Conservation (phyloP, 2,888 invertebrate genomes). For the Macrosiphum euphorbiae region DNA sequence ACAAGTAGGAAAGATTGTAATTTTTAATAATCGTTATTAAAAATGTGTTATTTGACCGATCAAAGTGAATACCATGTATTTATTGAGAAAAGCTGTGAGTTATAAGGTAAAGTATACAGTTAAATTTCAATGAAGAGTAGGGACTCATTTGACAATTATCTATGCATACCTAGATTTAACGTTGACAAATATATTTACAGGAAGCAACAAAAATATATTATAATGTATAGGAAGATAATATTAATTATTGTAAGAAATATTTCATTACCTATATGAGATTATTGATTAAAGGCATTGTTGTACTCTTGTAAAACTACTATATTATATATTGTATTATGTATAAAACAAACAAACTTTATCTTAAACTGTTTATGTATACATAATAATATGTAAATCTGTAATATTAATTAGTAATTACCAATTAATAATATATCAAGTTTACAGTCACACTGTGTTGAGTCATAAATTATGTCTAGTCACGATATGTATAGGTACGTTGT, state of each 20-base stretch:
- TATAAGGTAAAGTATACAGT: not conserved
- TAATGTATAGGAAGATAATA: not conserved
- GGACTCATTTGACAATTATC: not conserved
- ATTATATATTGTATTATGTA: not conserved
- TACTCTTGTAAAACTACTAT: not conserved
- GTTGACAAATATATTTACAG: not conserved
- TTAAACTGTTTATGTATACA: not conserved
- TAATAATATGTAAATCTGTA: not conserved
- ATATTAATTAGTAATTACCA: not conserved
- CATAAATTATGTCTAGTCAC: not conserved
- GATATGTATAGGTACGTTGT: not conserved
- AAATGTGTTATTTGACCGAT: not conserved
- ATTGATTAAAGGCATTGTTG: not conserved
- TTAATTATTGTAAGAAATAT: not conserved
- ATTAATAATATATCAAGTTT: not conserved
- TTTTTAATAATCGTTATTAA: too few relatives aligned
- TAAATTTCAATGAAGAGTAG: not conserved
- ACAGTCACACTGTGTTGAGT: not conserved
- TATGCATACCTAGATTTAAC: not conserved
- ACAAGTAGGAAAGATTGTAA: not conserved
- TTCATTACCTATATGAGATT: too few relatives aligned
- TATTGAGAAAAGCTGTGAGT: not conserved
- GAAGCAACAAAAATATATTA: not conserved
- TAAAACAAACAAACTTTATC: conserved; percentile 5
- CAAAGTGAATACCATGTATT: not conserved